These are phyloP conservation scores for Siniperca scherzeri DNA, from an alignment of 2,797 vertebrate genomes.

Conservation along the genomic window DNA sequence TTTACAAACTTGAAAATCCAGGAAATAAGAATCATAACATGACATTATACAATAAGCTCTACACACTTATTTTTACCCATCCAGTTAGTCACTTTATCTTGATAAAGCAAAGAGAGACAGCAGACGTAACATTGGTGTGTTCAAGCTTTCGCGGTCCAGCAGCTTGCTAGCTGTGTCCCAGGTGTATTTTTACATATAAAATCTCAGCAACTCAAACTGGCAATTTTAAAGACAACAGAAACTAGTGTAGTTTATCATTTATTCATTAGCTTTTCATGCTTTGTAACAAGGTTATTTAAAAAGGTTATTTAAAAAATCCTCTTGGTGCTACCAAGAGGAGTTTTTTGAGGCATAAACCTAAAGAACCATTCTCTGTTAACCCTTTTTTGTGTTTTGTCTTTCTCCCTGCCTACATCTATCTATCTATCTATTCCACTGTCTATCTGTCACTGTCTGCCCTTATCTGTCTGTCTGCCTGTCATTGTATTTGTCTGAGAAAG, in stretches of 20 bases:
- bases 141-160: conserved; percentile 12
- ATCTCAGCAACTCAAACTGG: conserved; percentile 54
- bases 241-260: conserved; percentile 59
- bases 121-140: conserved; percentile 14
- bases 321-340: not conserved
- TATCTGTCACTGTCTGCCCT: conserved; percentile 57
- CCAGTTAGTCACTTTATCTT: conserved; percentile 1
- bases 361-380: conserved; percentile 9
- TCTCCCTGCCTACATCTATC: conserved; percentile 38
- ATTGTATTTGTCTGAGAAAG: conserved; percentile 59
- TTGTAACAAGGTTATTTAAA: conserved; percentile 40
- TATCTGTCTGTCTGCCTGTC: conserved; percentile 63
- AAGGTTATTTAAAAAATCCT: conserved; percentile 32
- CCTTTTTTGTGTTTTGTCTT: conserved; percentile 2
- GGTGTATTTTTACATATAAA: conserved; percentile 53
- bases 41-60: not conserved
- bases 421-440: conserved; percentile 27
- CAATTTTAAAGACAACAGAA: conserved; percentile 57
- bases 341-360: conserved; percentile 20
- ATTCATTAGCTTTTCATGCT: conserved; percentile 51
- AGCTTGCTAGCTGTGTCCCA: conserved; percentile 31
- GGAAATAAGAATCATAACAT: conserved; percentile 13
- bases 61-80: conserved; percentile 7
- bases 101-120: conserved; percentile 16
- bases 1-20: conserved; percentile 7